phyloP scores from a whole-genome alignment of 2,888 invertebrate genomes.

The Oconnorella tubifera region DNA sequence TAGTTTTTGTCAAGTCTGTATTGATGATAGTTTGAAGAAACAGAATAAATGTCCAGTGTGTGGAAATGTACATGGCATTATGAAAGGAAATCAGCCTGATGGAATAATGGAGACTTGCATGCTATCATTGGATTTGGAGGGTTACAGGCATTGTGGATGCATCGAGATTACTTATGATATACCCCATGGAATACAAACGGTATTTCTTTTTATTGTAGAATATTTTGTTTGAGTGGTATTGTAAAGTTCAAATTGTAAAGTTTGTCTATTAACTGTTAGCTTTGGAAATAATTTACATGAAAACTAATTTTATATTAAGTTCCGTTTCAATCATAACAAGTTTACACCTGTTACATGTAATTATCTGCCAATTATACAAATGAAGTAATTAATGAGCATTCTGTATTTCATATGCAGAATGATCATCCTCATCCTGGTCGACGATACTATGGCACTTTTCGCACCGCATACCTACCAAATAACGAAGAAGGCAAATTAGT shows the following conservation, averaged over 20 bases:
- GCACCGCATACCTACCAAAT: not conserved
- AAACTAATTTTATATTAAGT: too few relatives aligned
- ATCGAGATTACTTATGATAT: not conserved
- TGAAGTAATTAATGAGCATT: not conserved
- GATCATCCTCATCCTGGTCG: conserved; percentile 2
- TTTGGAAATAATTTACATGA: not conserved
- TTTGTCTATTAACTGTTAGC: not conserved
- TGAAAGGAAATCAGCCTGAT: not conserved
- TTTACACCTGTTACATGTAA: too few relatives aligned
- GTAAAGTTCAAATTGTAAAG: not conserved
- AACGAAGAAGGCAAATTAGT: not conserved
- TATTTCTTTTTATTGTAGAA: too few relatives aligned
- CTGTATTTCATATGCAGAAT: not conserved
- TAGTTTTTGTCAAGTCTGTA: not conserved
- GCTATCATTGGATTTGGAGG: not conserved
- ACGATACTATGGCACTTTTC: not conserved
- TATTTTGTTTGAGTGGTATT: not conserved
- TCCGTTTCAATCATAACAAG: too few relatives aligned
- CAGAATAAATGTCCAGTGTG: not conserved
- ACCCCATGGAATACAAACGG: not conserved
- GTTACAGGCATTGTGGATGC: not conserved
- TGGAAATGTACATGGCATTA: not conserved
- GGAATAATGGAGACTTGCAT: not conserved
- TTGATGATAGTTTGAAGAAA: not conserved
- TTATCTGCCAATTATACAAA: too few relatives aligned